Evolutionary conservation across 2,113 vertebrate species (phyloP), one percentile per base, ranked within the genome.

Genomic region (Charadrius vociferus): DNA sequence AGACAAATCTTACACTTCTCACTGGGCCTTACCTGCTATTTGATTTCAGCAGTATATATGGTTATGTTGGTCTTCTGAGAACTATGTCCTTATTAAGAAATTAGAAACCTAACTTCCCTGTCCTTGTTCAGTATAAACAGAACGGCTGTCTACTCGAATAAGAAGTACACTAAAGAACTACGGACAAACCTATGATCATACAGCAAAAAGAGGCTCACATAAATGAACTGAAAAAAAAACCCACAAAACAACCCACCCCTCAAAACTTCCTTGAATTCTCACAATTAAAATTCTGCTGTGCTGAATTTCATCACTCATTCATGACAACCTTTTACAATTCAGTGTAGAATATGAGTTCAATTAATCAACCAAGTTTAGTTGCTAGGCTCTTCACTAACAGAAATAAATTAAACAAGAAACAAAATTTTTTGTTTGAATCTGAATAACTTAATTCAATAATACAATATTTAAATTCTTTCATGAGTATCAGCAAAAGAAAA

Each of bases 1-100:
- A 89, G 47, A 30, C 19, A 87, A 81, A 74, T 55, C 8, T 58
- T 81, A 71, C 22, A 63, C 36, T 81, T 89, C 92, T 81, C 32
- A 32, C 23, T n/a, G 41, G 43, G 30, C 63, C 30, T 86, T 81
- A 71, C 61, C 7, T 75, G 45, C 5, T 91, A 79, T 66, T 91
- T 85, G 41, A 36, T 89, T 91, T 84, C 62, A 78, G 14, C 70
- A 50, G 15, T 62, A 19, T 59, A 50, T 30, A 41, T n/a, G 47
- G 8, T 14, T 81, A 7, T 55, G 30, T 6, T 59, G 1, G 20
- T 74, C 78, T 79, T 59, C 65, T 59, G 78, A 93, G 85, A 87
- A 52, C 79, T 41, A 62, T 15, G 17, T 41, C n/a, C 12, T 79
- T 71, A 67, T 81, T 81, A 91, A 74, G 68, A 95, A 95, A 78